phyloP scores from a whole-genome alignment of 2,113 vertebrate species.

The Numenius arquata region DNA sequence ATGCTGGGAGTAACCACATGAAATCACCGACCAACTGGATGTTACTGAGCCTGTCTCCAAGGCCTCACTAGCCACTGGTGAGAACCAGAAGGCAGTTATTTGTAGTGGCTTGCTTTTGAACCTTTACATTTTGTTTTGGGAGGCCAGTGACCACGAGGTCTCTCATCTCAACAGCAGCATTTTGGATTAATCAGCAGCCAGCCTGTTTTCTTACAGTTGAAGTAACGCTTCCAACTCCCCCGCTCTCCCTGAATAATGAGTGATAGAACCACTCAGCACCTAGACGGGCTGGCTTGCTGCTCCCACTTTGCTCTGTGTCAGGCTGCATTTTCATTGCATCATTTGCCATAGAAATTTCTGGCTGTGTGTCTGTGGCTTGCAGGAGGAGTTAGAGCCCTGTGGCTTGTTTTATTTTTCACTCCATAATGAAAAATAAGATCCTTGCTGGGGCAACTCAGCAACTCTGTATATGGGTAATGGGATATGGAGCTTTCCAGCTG shows the following conservation, averaged over 20 bases:
- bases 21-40: background rate
- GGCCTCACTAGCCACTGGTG: too few relatives aligned
- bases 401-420: constrained; percentile 32
- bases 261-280: background rate
- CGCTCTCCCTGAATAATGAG: background rate
- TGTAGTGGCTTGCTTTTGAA: background rate
- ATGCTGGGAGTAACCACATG: background rate
- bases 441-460: background rate
- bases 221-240: background rate
- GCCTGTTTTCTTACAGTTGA: background rate
- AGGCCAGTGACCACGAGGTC: background rate
- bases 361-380: background rate
- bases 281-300: background rate
- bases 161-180: background rate
- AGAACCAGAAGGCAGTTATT: background rate
- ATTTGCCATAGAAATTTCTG: background rate
- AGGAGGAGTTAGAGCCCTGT: background rate
- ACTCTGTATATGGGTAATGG: background rate
- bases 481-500: constrained; percentile 5
- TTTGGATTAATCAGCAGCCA: background rate
- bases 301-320: background rate
- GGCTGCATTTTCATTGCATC: background rate
- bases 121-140: background rate
- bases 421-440: constrained; percentile 20
- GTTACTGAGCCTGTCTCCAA: background rate